These are phyloP conservation scores for Eulemur coronatus DNA, from an alignment of 2,797 vertebrate species.

Conservation along the genomic window DNA sequence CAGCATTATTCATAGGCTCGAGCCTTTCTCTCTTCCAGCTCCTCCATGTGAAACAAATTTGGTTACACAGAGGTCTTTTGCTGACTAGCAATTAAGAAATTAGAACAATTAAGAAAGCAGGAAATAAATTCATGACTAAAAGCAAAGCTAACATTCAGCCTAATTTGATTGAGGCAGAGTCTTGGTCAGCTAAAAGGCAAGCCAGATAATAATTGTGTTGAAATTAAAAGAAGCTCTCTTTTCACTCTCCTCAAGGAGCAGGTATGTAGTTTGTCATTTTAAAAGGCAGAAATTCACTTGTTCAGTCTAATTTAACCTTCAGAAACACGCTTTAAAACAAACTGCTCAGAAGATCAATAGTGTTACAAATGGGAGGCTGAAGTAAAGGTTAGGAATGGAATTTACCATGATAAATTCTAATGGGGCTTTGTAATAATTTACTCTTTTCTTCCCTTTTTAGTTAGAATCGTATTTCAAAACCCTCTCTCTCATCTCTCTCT, in stretches of 20 bases:
- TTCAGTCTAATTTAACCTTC: slow-evolving; percentile 60
- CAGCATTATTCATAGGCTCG: no score
- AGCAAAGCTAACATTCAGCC: not conserved
- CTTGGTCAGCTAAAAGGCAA: not conserved
- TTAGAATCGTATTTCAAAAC: slow-evolving; percentile 14
- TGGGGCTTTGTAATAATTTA: slow-evolving; percentile 52
- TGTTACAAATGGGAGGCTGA: slow-evolving; percentile 39
- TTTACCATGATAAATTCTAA: slow-evolving; percentile 33
- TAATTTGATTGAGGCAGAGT: not conserved
- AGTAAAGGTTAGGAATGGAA: slow-evolving; percentile 44
- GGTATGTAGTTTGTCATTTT: slow-evolving; percentile 39
- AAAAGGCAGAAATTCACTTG: slow-evolving; percentile 51
- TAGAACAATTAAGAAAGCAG: not conserved
- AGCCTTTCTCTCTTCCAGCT: not conserved
- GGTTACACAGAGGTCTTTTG: not conserved
- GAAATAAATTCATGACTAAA: not conserved
- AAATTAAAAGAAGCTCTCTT: not conserved
- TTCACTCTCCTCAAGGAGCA: not conserved
- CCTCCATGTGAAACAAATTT: not conserved
- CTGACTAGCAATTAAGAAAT: not conserved
- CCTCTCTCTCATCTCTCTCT: not conserved
- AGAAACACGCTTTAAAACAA: slow-evolving; percentile 62
- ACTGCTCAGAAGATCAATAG: slow-evolving; percentile 47
- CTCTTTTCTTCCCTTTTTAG: slow-evolving; percentile 41
- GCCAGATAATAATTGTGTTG: not conserved